Evolutionary conservation across 1,140 invertebrate genomes (phyloP).

Genomic region (Akabosia matsudoensis): DNA sequence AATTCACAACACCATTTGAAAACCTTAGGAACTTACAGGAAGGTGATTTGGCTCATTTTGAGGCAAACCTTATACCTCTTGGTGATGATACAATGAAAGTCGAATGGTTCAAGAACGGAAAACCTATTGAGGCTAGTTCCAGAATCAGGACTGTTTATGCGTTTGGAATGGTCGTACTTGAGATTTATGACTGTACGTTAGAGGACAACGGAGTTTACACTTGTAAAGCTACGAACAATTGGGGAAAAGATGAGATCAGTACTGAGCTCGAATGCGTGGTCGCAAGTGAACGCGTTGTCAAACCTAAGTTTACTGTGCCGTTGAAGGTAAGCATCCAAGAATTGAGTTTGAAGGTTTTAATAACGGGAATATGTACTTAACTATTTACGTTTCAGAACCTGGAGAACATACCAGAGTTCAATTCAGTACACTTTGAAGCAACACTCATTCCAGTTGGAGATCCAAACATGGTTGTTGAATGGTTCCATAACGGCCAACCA

Average conservation of each 20-base stretch:
- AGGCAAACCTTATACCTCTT: slow-evolving; percentile 63
- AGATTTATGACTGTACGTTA: slow-evolving; percentile 84
- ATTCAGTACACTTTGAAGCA: slow-evolving; percentile 89
- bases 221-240: slow-evolving; percentile 74
- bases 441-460: slow-evolving; percentile 87
- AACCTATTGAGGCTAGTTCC: slow-evolving; percentile 59
- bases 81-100: slow-evolving; percentile 95
- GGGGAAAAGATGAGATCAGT: slow-evolving; percentile 80
- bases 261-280: slow-evolving; percentile 79
- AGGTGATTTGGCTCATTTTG: slow-evolving; percentile 89
- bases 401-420: slow-evolving; percentile 81
- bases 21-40: slow-evolving; percentile 76
- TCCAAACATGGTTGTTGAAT: slow-evolving; percentile 90
- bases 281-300: slow-evolving; percentile 70
- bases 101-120: slow-evolving; percentile 95
- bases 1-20: slow-evolving; percentile 81
- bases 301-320: slow-evolving; percentile 82
- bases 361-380: no score
- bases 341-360: no score
- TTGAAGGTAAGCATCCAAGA: slow-evolving; percentile 53
- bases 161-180: slow-evolving; percentile 91
- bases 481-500: slow-evolving; percentile 89
- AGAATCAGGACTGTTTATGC: slow-evolving; percentile 86
- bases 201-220: slow-evolving; percentile 83
- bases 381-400: slow-evolving; percentile 62